Percentiles rank a stretch among this genome's conserved stretches.
Evolutionary conservation across 2,797 vertebrate species (phyloP).

Genomic region (Erethizon dorsatum): DNA sequence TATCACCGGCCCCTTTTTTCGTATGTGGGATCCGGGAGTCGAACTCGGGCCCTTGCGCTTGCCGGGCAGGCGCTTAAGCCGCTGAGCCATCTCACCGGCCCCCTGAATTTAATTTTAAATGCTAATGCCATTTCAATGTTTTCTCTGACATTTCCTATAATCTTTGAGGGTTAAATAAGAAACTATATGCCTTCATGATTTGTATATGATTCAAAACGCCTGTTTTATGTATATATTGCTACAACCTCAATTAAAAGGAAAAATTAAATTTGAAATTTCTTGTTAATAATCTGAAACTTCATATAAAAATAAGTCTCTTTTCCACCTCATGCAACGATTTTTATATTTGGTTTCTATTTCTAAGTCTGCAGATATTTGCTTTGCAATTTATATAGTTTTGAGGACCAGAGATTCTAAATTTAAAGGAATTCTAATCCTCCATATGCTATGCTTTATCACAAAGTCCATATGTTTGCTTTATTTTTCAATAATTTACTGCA

Average conservation of each 20-base stretch:
- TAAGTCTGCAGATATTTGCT: not conserved
- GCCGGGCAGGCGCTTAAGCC: no score
- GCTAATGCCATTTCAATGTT: not conserved
- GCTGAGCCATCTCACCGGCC: no score
- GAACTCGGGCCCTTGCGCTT: no score
- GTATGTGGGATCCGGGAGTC: no score
- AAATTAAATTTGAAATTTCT: conserved; percentile 45
- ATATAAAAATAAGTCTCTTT: not conserved
- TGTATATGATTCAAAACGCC: not conserved
- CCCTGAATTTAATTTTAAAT: conserved; percentile 32
- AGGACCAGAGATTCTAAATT: conserved; percentile 36
- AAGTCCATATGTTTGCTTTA: not conserved
- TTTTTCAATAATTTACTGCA: conserved; percentile 43
- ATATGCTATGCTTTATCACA: not conserved
- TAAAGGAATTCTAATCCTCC: not conserved
- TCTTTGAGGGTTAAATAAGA: conserved; percentile 22
- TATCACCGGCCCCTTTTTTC: no score
- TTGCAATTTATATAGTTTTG: not conserved
- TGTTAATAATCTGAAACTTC: conserved; percentile 4
- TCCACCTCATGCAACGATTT: not conserved
- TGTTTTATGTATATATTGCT: not conserved
- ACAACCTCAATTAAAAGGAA: not conserved
- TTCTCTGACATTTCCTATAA: conserved; percentile 31
- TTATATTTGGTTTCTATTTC: conserved; percentile 41
- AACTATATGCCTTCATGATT: not conserved